A percentile compares a stretch with the other conserved stretches of the same genome.
Evolutionary conservation across 2,888 invertebrate species (phyloP).

Genomic region (Pilophorus perplexus): DNA sequence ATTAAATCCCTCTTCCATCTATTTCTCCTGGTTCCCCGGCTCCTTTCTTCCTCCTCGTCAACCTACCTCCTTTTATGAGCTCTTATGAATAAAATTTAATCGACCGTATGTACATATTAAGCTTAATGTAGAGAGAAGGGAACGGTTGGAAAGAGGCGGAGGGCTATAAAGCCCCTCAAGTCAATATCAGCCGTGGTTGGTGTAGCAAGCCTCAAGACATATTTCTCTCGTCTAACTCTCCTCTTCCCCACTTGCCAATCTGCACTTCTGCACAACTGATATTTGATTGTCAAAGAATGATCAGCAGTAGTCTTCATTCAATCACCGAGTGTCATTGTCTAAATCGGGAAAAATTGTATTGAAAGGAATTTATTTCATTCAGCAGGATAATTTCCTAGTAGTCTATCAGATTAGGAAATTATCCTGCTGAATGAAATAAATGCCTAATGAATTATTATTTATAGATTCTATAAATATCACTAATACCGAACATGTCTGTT

Average conservation of each 20-base stretch:
- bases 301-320: too few species aligned
- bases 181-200: constrained; percentile 30
- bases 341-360: too few species aligned
- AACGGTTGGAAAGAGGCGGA: background rate
- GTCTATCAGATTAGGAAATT: too few species aligned
- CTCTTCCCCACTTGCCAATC: background rate
- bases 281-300: too few species aligned
- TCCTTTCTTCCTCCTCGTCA: constrained; percentile 2
- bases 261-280: too few species aligned
- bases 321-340: too few species aligned
- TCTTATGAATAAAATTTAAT: constrained; percentile 46
- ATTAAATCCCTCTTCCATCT: constrained; percentile 44
- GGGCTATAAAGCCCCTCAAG: constrained; percentile 24
- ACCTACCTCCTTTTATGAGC: constrained; percentile 44
- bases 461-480: too few species aligned
- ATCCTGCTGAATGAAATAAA: too few species aligned
- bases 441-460: too few species aligned
- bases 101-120: constrained; percentile 46
- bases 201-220: constrained; percentile 26
- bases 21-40: constrained; percentile 20
- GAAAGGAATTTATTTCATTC: too few species aligned
- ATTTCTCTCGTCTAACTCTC: background rate
- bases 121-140: constrained; percentile 43
- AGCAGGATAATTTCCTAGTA: too few species aligned
- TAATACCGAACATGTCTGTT: too few species aligned